Evolutionary conservation across 2,113 vertebrate genomes (phyloP).

Genomic region (Carassius gibelio): DNA sequence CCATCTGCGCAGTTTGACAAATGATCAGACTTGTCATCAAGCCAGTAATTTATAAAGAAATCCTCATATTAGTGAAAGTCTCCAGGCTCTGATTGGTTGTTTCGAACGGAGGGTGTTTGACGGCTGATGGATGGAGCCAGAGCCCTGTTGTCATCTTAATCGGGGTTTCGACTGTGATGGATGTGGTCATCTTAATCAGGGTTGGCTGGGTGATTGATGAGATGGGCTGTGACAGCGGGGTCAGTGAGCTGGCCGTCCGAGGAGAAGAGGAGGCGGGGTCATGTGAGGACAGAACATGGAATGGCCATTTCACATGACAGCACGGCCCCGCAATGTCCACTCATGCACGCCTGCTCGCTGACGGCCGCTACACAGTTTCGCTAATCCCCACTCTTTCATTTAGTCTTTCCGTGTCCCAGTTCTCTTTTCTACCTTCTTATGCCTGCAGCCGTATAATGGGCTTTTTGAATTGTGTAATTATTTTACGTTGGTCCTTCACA

Average conservation of each 20-base stretch:
- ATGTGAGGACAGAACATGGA: slow-evolving; percentile 24
- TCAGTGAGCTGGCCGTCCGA: slow-evolving; percentile 41
- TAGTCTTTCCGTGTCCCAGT: neutral
- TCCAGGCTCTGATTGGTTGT: slow-evolving; percentile 36
- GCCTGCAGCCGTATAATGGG: slow-evolving; percentile 56
- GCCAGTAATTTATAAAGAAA: slow-evolving; percentile 27
- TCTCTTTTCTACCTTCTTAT: slow-evolving; percentile 47
- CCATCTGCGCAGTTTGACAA: neutral
- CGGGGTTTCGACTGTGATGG: slow-evolving; percentile 51
- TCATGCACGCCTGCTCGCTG: neutral
- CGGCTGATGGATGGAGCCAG: slow-evolving; percentile 46
- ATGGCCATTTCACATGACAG: slow-evolving; percentile 40
- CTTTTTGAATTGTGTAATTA: slow-evolving; percentile 51
- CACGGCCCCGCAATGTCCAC: neutral
- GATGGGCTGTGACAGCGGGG: slow-evolving; percentile 44
- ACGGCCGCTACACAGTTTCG: neutral
- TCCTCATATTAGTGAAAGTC: slow-evolving; percentile 29
- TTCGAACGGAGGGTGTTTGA: slow-evolving; percentile 26
- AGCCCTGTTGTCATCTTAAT: slow-evolving; percentile 51
- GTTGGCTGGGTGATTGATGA: slow-evolving; percentile 48
- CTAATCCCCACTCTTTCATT: neutral
- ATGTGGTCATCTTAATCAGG: slow-evolving; percentile 57
- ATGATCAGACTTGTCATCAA: slow-evolving; percentile 4
- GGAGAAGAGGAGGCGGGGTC: slow-evolving; percentile 19
- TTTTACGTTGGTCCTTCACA: slow-evolving; percentile 59